These are phyloP conservation scores for Ennomos fuscantarius DNA, from an alignment of 2,888 invertebrate genomes.

Conservation along the genomic window DNA sequence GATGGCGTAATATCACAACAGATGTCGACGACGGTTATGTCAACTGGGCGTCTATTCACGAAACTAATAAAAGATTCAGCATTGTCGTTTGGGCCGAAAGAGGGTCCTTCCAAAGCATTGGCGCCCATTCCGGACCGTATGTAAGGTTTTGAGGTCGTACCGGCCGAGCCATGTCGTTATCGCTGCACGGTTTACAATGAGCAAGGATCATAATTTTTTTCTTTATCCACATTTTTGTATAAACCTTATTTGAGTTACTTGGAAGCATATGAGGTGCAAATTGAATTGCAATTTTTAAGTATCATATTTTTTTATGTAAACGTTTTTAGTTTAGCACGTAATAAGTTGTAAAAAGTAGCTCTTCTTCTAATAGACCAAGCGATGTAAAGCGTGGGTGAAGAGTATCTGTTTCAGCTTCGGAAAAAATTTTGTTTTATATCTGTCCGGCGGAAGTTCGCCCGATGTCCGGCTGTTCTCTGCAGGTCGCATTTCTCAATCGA, in stretches of 20 bases:
- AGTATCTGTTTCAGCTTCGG: no score
- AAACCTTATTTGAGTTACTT: slow-evolving; percentile 25
- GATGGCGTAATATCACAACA: slow-evolving; percentile 82
- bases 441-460: no score
- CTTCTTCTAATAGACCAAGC: no score
- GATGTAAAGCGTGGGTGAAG: no score
- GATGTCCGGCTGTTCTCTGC: no score
- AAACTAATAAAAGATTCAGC: slow-evolving; percentile 85
- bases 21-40: slow-evolving; percentile 82
- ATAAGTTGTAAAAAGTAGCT: no score
- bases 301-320: neutral
- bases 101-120: slow-evolving; percentile 71
- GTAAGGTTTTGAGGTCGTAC: slow-evolving; percentile 63
- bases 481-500: no score
- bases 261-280: slow-evolving; percentile 3
- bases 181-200: slow-evolving; percentile 66
- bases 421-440: no score
- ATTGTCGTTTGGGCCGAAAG: slow-evolving; percentile 74
- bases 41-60: slow-evolving; percentile 81
- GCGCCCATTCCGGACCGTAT: slow-evolving; percentile 58
- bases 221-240: slow-evolving; percentile 46
- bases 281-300: slow-evolving; percentile 3
- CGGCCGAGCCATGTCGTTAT: slow-evolving; percentile 65
- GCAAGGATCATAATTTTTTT: slow-evolving; percentile 55
- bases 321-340: no score